phyloP scores from a whole-genome alignment of 2,797 vertebrate species.

The Sciurus carolinensis region DNA sequence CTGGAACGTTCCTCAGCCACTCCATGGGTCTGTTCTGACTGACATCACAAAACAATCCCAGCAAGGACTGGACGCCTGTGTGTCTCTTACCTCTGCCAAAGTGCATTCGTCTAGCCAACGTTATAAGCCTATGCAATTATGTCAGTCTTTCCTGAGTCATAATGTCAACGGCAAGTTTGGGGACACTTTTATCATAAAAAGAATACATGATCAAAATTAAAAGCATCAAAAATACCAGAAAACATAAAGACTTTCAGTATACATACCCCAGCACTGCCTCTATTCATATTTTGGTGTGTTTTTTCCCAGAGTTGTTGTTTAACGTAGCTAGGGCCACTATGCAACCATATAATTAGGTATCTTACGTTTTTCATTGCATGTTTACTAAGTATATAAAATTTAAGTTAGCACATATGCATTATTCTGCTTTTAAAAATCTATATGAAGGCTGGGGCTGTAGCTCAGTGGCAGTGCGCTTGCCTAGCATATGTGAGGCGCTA shows the following conservation, averaged over 20 bases:
- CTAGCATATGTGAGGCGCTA: too few species aligned
- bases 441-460: background rate
- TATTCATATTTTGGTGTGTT: background rate
- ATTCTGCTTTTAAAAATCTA: slow-evolving; percentile 42
- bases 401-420: slow-evolving; percentile 25
- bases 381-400: background rate
- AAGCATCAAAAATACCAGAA: slow-evolving; percentile 29
- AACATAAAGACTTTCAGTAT: slow-evolving; percentile 15
- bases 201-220: background rate
- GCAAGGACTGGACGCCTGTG: background rate
- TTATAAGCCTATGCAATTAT: background rate
- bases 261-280: background rate
- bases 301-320: background rate
- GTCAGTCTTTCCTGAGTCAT: background rate
- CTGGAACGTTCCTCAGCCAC: background rate
- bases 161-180: background rate
- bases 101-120: background rate
- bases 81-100: slow-evolving; percentile 24
- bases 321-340: background rate
- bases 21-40: rapidly evolving
- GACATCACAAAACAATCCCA: background rate
- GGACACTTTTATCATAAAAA: slow-evolving; percentile 13
- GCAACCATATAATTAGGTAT: background rate
- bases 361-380: background rate
- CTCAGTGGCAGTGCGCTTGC: too few species aligned